These are phyloP conservation scores for Monochamus alternatus DNA, from an alignment of 2,888 invertebrate genomes.

Conservation along the genomic window DNA sequence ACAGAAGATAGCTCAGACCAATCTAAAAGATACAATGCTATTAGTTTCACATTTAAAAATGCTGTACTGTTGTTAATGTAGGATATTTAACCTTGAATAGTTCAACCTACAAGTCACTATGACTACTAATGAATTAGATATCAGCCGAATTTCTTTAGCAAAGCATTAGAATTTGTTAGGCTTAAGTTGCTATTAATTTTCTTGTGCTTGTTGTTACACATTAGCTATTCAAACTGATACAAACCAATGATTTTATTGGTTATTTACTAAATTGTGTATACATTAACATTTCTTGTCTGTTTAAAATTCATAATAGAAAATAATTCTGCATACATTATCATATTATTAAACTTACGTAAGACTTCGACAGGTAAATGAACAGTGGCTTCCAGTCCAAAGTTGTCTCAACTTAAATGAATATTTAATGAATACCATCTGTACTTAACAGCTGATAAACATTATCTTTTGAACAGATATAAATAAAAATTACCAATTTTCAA, in stretches of 20 bases:
- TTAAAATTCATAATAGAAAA: slow-evolving; percentile 32
- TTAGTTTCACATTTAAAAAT: slow-evolving; percentile 9
- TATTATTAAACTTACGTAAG: slow-evolving; percentile 26
- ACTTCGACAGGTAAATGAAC: slow-evolving; percentile 29
- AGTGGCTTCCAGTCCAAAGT: slow-evolving; percentile 4
- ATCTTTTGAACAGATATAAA: neutral
- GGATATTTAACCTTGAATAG: slow-evolving; percentile 30
- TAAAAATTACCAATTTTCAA: neutral
- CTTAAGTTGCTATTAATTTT: slow-evolving; percentile 6
- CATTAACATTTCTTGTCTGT: slow-evolving; percentile 14
- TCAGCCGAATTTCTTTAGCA: slow-evolving; percentile 10
- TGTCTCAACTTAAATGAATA: slow-evolving; percentile 12
- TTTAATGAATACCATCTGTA: neutral
- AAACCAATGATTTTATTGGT: slow-evolving; percentile 26
- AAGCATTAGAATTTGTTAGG: slow-evolving; percentile 27
- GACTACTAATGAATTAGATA: slow-evolving; percentile 22
- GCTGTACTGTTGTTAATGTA: slow-evolving; percentile 11
- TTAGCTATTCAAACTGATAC: slow-evolving; percentile 16
- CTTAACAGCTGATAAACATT: neutral
- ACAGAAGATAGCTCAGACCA: slow-evolving; percentile 71
- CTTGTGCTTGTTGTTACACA: slow-evolving; percentile 3
- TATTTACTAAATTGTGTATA: slow-evolving; percentile 12
- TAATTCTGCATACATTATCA: slow-evolving; percentile 30
- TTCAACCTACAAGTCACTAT: slow-evolving; percentile 14
- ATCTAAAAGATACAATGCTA: slow-evolving; percentile 63